These are phyloP conservation scores for Phorcus lineatus DNA, from an alignment of 2,888 invertebrate genomes.

Conservation along the genomic window DNA sequence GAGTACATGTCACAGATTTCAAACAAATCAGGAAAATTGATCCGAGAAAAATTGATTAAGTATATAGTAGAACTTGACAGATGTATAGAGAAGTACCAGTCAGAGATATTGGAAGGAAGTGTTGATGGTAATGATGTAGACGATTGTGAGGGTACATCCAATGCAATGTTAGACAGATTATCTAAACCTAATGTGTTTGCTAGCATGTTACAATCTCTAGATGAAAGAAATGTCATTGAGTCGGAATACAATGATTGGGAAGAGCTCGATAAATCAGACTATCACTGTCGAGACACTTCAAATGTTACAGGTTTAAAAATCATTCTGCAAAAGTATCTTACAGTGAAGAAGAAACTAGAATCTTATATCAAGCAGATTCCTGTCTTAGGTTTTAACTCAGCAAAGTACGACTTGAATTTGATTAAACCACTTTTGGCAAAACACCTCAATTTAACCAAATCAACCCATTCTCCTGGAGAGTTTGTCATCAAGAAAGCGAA, in stretches of 20 bases:
- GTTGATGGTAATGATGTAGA: background rate
- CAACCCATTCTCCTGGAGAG: too few species aligned
- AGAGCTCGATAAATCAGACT: background rate
- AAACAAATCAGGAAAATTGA: too few species aligned
- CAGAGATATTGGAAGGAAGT: too few species aligned
- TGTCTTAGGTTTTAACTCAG: background rate
- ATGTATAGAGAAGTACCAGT: too few species aligned
- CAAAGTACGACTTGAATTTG: background rate
- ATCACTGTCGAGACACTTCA: background rate
- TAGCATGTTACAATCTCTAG: background rate
- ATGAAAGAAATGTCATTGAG: too few species aligned
- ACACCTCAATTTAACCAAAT: too few species aligned
- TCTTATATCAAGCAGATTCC: background rate
- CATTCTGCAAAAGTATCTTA: too few species aligned
- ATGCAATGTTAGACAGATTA: background rate
- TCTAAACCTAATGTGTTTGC: background rate
- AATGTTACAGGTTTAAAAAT: background rate
- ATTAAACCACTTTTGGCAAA: background rate
- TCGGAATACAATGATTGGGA: background rate
- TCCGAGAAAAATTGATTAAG: too few species aligned
- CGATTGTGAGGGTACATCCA: too few species aligned
- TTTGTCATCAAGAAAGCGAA: background rate
- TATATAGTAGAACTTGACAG: too few species aligned
- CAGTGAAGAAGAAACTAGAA: background rate
- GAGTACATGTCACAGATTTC: too few species aligned